Base-by-base conservation (phyloP, 2,888 invertebrate species). In the Cylindroiulus punctatus region DNA sequence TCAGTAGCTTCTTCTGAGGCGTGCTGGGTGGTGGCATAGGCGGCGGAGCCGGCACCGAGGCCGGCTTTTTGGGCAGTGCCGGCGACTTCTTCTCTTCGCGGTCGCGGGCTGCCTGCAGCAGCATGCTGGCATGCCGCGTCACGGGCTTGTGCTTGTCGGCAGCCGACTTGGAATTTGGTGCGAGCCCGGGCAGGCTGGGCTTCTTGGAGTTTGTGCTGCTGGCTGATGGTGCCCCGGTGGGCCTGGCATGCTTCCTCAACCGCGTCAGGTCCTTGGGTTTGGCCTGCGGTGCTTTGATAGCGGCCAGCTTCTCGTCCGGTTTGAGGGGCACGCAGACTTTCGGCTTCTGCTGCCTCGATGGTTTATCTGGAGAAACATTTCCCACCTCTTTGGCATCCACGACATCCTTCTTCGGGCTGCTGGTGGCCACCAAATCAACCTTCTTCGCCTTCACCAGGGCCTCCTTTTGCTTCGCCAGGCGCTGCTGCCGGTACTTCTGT, bases 401-500 rank as follows among this genome's bases (percentile, higher is more conserved):
- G 14, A 30, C 22, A 14, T 81, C 81, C n/a, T 81, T 81, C 30
- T 26, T 81, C 1, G 52, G 52, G 52, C 19, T 52, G 3, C 3
- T 19, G 3, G 76, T 76, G 14, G 81, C 81, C n/a, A 52, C 22
- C n/a, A 14, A n/a, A 14, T 87, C 84, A 30, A 44, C 84, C 84
- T 87, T 87, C 84, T 87, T 87, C 0, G 87, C 85, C 22, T 85
- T 84, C 0, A 81, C 86, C 42, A 88, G n/a, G 4, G 84, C 86
- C 32, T 87, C 85, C 81, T 85, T 89, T 81, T 92, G 91, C 88
- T 93, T 93, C 2, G 93, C 93, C 89, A 93, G 91, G 88, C 93
- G 92, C 89, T 94, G 93, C 88, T 93, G 93, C 88, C 93, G 93
- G 89, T 93, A 93, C 89, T 93, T 93, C 88, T 93, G 92, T 87